Evolutionary conservation across 92 coral and sea anemone species (phyloP).

Genomic region (Chrysogorgia sp.): DNA sequence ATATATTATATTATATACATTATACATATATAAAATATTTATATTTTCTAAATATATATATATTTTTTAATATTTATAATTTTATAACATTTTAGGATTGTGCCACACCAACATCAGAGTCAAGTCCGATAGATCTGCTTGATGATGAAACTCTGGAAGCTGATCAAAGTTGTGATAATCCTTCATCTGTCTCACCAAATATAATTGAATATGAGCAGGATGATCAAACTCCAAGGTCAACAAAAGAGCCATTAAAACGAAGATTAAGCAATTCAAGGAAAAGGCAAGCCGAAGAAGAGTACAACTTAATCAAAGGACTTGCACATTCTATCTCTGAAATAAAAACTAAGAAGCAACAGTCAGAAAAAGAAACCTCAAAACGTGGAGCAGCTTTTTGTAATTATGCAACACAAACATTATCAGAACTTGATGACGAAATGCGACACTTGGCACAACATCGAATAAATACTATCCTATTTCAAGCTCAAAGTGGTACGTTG

Average conservation of each 20-base stretch:
- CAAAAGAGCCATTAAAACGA: conserved; percentile 3
- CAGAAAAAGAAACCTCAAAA: not conserved
- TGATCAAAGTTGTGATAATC: not conserved
- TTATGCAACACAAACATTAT: conserved; percentile 33
- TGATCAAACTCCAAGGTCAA: not conserved
- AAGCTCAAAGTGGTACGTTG: conserved; percentile 34
- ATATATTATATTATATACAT: too few species aligned
- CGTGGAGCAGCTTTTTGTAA: conserved; percentile 24
- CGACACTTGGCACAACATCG: conserved; percentile 40
- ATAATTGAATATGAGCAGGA: not conserved
- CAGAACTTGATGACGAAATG: conserved; percentile 11
- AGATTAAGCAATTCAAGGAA: not conserved
- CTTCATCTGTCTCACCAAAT: conserved; percentile 3
- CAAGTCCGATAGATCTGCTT: conserved; percentile 22
- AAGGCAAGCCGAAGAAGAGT: conserved; percentile 10
- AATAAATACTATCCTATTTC: conserved; percentile 32
- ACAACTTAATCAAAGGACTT: too few species aligned
- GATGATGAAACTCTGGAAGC: too few species aligned
- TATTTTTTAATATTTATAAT: too few species aligned
- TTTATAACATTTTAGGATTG: too few species aligned
- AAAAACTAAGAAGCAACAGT: too few species aligned
- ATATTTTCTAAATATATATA: too few species aligned
- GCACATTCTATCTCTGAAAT: too few species aligned
- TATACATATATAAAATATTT: too few species aligned
- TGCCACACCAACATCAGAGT: conserved; percentile 16